phyloP scores from a whole-genome alignment of 92 coral and sea anemone species.

The Hydrozoanthus gracilis region DNA sequence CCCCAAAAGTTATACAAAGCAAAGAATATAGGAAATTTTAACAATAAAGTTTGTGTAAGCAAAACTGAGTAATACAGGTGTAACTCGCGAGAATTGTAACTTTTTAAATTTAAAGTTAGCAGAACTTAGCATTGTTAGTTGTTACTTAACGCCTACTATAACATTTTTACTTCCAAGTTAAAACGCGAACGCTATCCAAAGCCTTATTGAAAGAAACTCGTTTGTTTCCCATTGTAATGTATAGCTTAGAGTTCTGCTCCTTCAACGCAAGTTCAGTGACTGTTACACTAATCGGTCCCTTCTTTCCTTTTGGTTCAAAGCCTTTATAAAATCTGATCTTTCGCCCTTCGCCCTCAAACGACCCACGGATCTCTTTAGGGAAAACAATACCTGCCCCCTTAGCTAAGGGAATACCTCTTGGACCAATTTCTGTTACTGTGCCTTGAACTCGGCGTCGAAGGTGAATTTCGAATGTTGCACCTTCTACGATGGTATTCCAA shows the following conservation, averaged over 20 bases:
- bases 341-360: slow-evolving; percentile 29
- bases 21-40: too few species aligned
- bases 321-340: slow-evolving; percentile 72
- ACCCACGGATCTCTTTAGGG: slow-evolving; percentile 84
- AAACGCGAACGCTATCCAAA: slow-evolving; percentile 76
- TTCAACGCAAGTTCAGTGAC: slow-evolving; percentile 74
- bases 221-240: slow-evolving; percentile 82
- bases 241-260: slow-evolving; percentile 68
- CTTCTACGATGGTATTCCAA: slow-evolving; percentile 58
- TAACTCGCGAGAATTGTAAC: too few species aligned
- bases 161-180: slow-evolving; percentile 75
- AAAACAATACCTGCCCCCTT: slow-evolving; percentile 87
- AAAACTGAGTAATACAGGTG: too few species aligned
- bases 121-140: too few species aligned
- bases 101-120: too few species aligned
- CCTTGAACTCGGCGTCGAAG: slow-evolving; percentile 87
- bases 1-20: too few species aligned
- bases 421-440: slow-evolving; percentile 79
- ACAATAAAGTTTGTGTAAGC: too few species aligned
- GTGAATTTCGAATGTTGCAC: slow-evolving; percentile 66
- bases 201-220: slow-evolving; percentile 82
- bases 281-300: slow-evolving; percentile 86
- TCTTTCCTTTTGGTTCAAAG: slow-evolving; percentile 90
- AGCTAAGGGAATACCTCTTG: slow-evolving; percentile 90
- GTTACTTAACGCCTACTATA: neutral